These are phyloP conservation scores for Emydura subglobosa DNA, from an alignment of 2,113 vertebrate genomes.

Conservation along the genomic window DNA sequence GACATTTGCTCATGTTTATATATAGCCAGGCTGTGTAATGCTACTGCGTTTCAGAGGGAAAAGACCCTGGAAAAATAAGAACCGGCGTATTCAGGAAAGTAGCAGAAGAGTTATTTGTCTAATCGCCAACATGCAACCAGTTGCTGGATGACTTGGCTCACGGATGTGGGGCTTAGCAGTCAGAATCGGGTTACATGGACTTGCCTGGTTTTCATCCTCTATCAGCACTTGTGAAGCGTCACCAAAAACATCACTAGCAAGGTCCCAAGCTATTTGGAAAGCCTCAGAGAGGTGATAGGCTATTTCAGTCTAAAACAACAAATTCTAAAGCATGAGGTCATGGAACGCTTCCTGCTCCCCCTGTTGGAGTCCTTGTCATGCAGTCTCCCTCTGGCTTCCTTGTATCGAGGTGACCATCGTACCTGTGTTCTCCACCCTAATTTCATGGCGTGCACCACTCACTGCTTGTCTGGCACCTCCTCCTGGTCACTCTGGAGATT, in stretches of 20 bases:
- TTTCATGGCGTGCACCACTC: no score
- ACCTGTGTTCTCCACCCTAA: no score
- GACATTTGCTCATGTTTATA: not conserved
- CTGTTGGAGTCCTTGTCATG: no score
- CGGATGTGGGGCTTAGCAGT: not conserved
- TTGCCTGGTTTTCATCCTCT: not conserved
- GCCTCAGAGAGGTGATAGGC: not conserved
- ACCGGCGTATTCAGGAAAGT: not conserved
- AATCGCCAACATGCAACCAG: not conserved
- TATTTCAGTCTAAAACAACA: not conserved
- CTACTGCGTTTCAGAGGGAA: not conserved
- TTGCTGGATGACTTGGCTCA: not conserved
- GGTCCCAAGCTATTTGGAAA: not conserved
- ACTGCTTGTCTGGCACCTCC: no score
- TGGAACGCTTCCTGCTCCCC: not conserved
- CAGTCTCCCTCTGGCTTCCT: no score
- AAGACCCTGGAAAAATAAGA: not conserved
- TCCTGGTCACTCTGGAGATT: no score
- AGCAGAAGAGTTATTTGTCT: not conserved
- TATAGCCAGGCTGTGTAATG: not conserved
- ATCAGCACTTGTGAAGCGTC: not conserved
- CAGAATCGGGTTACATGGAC: not conserved
- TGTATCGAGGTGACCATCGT: no score
- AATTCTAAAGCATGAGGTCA: slow-evolving; percentile 4
- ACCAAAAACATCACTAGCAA: slow-evolving; percentile 6